Evolutionary conservation across 2,797 vertebrate species (phyloP), one percentile per base, ranked within the genome.

Genomic region (Darevskia nairensis): DNA sequence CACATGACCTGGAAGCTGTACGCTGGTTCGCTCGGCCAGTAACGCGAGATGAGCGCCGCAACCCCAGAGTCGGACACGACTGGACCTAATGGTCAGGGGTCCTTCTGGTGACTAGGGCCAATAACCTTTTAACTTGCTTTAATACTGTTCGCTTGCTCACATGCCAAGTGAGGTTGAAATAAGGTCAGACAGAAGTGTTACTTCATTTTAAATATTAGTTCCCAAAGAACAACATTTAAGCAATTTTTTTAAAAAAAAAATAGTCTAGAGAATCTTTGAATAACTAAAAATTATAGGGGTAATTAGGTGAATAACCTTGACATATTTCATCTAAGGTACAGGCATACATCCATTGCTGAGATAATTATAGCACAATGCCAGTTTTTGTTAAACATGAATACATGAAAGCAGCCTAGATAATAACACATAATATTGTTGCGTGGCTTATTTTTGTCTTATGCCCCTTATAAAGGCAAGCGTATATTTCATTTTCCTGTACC

Each of bases 231-330:
- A 81, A 32, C 29, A 76, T 81, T 80, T 80, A 74, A 75, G 25
- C 25, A 35, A 41, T 35, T 81, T 44, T 41, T 35, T 35, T 35
- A 2, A 25, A 15, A 74, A 69, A 66, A 80, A 81, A 68, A n/a
- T 75, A 25, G 50, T 55, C 50, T 55, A 55, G 13, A 55, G 50
- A 55, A 66, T 81, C 41, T 75, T 59, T 86, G 41, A 86, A 85
- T 81, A 85, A 76, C 29, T 76, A 55, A 89, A 86, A 85, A 76
- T 25, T 81, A 19, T 35, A 59, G 32, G 81, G 68, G 55, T 80
- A 81, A 89, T 89, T 85, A 78, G 32, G 59, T 50, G 46, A 69
- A 32, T 85, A 81, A 89, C 71, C 78, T 41, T 81, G 61, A 77
- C 84, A 89, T 76, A 76, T 76, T 85, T 89, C 78, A 75, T 39